phyloP scores from a whole-genome alignment of 2,888 invertebrate species.

The Aleiodes alternator region DNA sequence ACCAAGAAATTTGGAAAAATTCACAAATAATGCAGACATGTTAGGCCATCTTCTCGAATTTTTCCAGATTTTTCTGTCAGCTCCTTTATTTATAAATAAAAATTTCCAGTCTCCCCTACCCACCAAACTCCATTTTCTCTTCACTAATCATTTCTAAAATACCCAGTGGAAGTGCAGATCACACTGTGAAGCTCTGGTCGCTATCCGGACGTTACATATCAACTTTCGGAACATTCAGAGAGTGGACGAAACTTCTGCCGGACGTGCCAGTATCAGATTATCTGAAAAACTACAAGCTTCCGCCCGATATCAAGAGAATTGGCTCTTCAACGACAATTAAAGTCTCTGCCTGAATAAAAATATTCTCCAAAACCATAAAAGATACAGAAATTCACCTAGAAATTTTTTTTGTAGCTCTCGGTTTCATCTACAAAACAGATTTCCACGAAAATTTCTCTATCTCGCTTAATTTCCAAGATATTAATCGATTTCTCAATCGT shows the following conservation, averaged over 20 bases:
- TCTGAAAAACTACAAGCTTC: slow-evolving; percentile 78
- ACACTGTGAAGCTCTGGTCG: slow-evolving; percentile 86
- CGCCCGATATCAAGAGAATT: slow-evolving; percentile 84
- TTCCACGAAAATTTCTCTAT: not conserved
- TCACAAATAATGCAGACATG: no score
- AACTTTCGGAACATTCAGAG: slow-evolving; percentile 84
- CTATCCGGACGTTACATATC: slow-evolving; percentile 83
- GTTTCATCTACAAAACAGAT: no score
- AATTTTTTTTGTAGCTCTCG: no score
- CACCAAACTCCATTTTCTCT: not conserved
- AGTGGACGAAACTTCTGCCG: slow-evolving; percentile 78
- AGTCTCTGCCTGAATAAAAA: slow-evolving; percentile 74
- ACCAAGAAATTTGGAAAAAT: no score
- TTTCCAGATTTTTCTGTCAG: no score
- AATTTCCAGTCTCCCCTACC: no score
- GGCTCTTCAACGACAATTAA: slow-evolving; percentile 87
- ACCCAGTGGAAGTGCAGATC: slow-evolving; percentile 81
- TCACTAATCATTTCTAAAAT: slow-evolving; percentile 12
- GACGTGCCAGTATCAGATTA: slow-evolving; percentile 74
- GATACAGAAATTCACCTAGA: no score
- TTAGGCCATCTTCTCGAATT: no score
- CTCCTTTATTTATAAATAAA: no score
- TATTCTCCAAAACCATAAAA: not conserved
- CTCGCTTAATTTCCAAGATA: not conserved
- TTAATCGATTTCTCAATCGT: not conserved